A percentile compares a stretch with the other conserved stretches of the same genome.
Evolutionary conservation across 2,888 invertebrate species (phyloP).

Genomic region (Vanessa cardui): DNA sequence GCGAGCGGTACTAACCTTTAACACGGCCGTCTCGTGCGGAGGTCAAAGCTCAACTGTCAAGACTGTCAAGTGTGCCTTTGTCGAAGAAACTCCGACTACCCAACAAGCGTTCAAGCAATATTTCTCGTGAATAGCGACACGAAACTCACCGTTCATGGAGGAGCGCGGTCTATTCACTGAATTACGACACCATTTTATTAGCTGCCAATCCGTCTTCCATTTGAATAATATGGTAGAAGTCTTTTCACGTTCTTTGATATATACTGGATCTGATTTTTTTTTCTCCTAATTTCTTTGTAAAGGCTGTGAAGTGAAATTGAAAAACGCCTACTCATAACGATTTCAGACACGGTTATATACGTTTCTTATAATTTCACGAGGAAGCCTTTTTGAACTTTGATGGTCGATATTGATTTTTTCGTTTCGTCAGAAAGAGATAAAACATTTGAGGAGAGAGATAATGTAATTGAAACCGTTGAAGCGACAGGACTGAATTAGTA

Average conservation of each 20-base stretch:
- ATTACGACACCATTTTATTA: slow-evolving; percentile 56
- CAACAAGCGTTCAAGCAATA: slow-evolving; percentile 48
- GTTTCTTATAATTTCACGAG: too few species aligned
- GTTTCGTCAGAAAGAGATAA: too few species aligned
- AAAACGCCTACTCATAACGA: not conserved
- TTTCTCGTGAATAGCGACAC: slow-evolving; percentile 54
- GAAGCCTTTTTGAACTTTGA: too few species aligned
- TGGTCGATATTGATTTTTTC: too few species aligned
- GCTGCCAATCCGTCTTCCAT: slow-evolving; percentile 51
- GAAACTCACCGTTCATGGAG: slow-evolving; percentile 50
- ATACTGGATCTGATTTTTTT: not conserved
- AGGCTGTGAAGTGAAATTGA: not conserved
- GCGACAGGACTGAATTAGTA: too few species aligned
- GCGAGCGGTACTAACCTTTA: slow-evolving; percentile 19
- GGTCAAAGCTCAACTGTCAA: slow-evolving; percentile 47
- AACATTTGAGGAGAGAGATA: too few species aligned
- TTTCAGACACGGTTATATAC: not conserved
- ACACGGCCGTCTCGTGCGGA: slow-evolving; percentile 36
- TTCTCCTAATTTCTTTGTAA: not conserved
- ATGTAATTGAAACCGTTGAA: too few species aligned
- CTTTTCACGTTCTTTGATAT: not conserved
- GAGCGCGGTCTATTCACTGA: slow-evolving; percentile 55
- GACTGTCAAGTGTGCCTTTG: too few species aligned
- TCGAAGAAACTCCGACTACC: slow-evolving; percentile 45
- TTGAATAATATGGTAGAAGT: slow-evolving; percentile 2